A percentile compares a stretch with the other conserved stretches of the same genome.
Evolutionary conservation across 2,888 invertebrate species (phyloP).

Genomic region (Drosophila hamatofila): DNA sequence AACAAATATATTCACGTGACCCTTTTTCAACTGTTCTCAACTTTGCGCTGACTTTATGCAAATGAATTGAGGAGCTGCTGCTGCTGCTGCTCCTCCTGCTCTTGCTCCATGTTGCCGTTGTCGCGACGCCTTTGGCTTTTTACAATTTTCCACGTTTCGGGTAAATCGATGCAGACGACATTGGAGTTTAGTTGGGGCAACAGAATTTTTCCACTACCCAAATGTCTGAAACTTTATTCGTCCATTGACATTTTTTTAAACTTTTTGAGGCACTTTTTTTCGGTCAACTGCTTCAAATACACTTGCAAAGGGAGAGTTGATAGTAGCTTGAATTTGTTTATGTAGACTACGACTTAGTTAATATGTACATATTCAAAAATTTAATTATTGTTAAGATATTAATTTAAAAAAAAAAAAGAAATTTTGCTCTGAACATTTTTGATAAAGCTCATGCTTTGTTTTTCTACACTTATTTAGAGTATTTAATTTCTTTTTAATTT

Average conservation of each 20-base stretch:
- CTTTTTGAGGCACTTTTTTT: slow-evolving; percentile 13
- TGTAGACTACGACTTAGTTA: background rate
- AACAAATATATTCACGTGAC: slow-evolving; percentile 22
- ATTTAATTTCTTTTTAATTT: background rate
- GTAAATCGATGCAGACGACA: slow-evolving; percentile 48
- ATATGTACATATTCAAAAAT: background rate
- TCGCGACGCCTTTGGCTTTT: slow-evolving; percentile 49
- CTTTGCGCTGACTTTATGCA: slow-evolving; percentile 64
- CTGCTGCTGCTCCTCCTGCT: background rate
- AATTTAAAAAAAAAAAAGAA: background rate
- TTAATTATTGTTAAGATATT: background rate
- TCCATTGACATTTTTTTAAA: slow-evolving; percentile 13
- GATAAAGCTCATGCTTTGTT: no score
- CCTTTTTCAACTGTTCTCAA: background rate
- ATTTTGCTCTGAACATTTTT: background rate
- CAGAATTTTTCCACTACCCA: slow-evolving; percentile 8
- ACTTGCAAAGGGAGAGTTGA: background rate
- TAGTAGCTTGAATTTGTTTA: background rate
- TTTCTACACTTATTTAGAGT: background rate
- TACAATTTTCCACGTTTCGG: slow-evolving; percentile 42
- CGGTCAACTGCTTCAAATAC: slow-evolving; percentile 24
- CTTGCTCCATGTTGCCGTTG: slow-evolving; percentile 35
- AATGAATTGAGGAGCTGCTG: slow-evolving; percentile 57
- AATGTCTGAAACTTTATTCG: background rate
- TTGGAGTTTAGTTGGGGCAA: slow-evolving; percentile 18